Conservation (phyloP, 2,888 invertebrate genomes). For the Latrodectus elegans region DNA sequence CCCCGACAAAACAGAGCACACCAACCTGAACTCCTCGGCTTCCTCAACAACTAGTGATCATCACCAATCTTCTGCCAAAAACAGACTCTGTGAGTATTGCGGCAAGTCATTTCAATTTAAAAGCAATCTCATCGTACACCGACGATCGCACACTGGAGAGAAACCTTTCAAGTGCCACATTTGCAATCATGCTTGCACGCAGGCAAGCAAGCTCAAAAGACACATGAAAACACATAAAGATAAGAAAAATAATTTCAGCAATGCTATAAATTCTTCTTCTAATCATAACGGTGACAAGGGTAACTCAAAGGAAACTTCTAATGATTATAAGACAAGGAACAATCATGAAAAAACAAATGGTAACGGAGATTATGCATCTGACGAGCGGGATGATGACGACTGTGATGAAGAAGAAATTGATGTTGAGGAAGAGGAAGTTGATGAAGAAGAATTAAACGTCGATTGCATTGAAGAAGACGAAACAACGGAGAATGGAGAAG, state of each 20-base stretch:
- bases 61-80: conserved; percentile 71
- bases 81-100: conserved; percentile 88
- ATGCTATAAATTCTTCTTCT: not conserved
- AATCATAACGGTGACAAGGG: conserved; percentile 5
- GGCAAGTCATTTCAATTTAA: conserved; percentile 95
- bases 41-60: conserved; percentile 83
- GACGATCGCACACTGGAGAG: conserved; percentile 86
- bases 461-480: conserved; percentile 53
- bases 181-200: conserved; percentile 92
- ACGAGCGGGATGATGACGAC: conserved; percentile 70
- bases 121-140: conserved; percentile 93
- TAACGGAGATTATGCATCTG: conserved; percentile 76
- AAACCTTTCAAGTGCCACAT: conserved; percentile 91
- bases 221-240: conserved; percentile 90
- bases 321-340: conserved; percentile 38
- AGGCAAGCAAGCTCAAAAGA: conserved; percentile 90
- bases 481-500: conserved; percentile 51
- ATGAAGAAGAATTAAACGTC: conserved; percentile 74
- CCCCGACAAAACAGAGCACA: conserved; percentile 35
- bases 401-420: conserved; percentile 81
- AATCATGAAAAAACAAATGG: conserved; percentile 71
- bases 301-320: conserved; percentile 8
- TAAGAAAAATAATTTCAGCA: conserved; percentile 43
- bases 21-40: conserved; percentile 74
- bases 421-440: conserved; percentile 83